These are phyloP conservation scores for Astur gentilis DNA, from an alignment of 2,113 vertebrate species.

Conservation along the genomic window DNA sequence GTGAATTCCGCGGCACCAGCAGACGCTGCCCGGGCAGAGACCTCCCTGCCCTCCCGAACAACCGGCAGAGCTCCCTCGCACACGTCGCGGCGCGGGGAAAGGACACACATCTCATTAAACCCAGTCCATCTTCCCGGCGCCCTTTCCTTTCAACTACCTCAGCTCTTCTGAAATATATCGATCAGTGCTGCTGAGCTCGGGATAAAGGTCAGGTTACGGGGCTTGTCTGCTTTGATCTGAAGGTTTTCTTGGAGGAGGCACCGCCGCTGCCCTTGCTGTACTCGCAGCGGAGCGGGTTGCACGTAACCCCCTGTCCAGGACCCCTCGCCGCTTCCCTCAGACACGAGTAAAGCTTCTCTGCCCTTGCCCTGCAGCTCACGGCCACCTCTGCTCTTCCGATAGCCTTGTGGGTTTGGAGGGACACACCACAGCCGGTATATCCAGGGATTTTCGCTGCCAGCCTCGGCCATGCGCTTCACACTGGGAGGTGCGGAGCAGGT, in stretches of 20 bases:
- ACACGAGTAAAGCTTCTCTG: accelerated
- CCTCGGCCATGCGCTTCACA: accelerated
- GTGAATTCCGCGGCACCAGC: background rate
- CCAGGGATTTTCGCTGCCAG: background rate
- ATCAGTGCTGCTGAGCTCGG: background rate
- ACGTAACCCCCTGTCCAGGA: accelerated
- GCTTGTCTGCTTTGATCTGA: background rate
- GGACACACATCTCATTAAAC: background rate
- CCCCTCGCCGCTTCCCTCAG: background rate
- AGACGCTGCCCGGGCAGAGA: background rate
- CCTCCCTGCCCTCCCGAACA: background rate
- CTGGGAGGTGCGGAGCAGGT: background rate
- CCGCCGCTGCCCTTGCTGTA: background rate
- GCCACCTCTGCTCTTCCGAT: background rate
- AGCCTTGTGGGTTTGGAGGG: accelerated
- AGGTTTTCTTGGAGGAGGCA: background rate
- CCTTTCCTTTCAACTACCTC: background rate
- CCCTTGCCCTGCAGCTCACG: background rate
- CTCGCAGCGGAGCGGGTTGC: background rate
- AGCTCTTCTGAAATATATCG: background rate
- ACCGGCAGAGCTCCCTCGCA: accelerated
- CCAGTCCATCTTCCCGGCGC: background rate
- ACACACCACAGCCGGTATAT: background rate
- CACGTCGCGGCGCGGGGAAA: accelerated
- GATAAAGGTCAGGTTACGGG: background rate